Evolutionary conservation across 1,140 invertebrate species (phyloP), one percentile per base, ranked within the genome.

Genomic region (Trichogramma pretiosum): DNA sequence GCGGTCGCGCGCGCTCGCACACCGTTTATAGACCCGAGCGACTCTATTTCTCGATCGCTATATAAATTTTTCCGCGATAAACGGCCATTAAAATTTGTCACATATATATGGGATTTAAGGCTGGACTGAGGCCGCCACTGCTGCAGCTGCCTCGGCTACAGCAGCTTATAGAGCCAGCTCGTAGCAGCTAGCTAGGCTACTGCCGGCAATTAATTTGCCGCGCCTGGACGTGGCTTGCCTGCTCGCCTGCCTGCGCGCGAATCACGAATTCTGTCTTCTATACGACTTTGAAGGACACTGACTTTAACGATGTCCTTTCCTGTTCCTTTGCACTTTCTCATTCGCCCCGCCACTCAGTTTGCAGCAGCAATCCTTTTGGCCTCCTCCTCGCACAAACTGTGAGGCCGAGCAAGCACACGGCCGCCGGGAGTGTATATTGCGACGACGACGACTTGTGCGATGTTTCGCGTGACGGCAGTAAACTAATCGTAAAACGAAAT

Each of bases 401-500:
- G n/a, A n/a, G n/a, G n/a, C n/a, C n/a, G n/a, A n/a, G n/a, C n/a
- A n/a, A n/a, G n/a, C n/a, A n/a, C n/a, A n/a, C n/a, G n/a, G n/a
- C n/a, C n/a, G n/a, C n/a, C n/a, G n/a, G n/a, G n/a, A n/a, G n/a
- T n/a, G n/a, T n/a, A n/a, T n/a, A n/a, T 14, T 3, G 30, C n/a
- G 18, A 4, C n/a, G 19, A 39, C 22, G 18, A 22, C 26, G 45
- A 23, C 22, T 23, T 14, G 13, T n/a, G n/a, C n/a, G 22, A 28
- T 23, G 30, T 17, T 22, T 10, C 26, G 41, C 46, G 28, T 47
- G 53, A 46, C 47, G 50, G 55, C 54, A 57, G 54, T 59, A 60
- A 60, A 60, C 57, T 59, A 59, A 60, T 56, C 59, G 59, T 59
- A 60, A 60, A 59, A 57, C 42, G 40, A 41, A 53, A 48, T 57